Evolutionary conservation across 1,140 invertebrate genomes (phyloP).

Genomic region (Hypothenemus hampei): DNA sequence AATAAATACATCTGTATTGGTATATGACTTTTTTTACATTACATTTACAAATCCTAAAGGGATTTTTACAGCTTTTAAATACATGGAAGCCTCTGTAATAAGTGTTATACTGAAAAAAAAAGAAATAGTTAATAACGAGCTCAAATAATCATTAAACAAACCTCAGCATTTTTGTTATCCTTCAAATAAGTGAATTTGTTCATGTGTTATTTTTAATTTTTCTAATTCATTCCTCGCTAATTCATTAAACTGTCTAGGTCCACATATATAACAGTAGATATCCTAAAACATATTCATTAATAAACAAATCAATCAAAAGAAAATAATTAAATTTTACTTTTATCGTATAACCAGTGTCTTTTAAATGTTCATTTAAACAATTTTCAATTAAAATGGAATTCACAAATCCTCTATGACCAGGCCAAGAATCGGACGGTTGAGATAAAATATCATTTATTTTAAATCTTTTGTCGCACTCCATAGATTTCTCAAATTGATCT

Average conservation of each 20-base stretch:
- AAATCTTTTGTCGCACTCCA: slow-evolving; percentile 53
- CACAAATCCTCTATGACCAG: slow-evolving; percentile 53
- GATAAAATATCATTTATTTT: slow-evolving; percentile 60
- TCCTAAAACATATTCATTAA: slow-evolving; percentile 21
- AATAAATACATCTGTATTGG: too few relatives aligned
- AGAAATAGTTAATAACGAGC: too few relatives aligned
- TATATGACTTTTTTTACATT: too few relatives aligned
- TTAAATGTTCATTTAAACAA: slow-evolving; percentile 40
- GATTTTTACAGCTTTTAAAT: too few relatives aligned
- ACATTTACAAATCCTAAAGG: too few relatives aligned
- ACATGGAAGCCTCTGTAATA: too few relatives aligned
- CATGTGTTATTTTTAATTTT: slow-evolving; percentile 46
- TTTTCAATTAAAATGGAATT: slow-evolving; percentile 42
- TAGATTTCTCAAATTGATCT: slow-evolving; percentile 57
- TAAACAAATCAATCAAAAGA: not conserved
- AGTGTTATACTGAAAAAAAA: too few relatives aligned
- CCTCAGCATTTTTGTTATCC: slow-evolving; percentile 39
- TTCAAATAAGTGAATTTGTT: slow-evolving; percentile 42
- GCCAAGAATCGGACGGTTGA: slow-evolving; percentile 53
- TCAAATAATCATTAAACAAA: too few relatives aligned
- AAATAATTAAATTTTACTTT: slow-evolving; percentile 20
- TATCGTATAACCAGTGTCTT: slow-evolving; percentile 41
- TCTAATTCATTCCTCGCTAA: slow-evolving; percentile 48
- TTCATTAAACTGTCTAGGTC: slow-evolving; percentile 54
- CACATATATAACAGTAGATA: slow-evolving; percentile 53